phyloP scores from a whole-genome alignment of 1,140 invertebrate species.

The Calosoma granatense region DNA sequence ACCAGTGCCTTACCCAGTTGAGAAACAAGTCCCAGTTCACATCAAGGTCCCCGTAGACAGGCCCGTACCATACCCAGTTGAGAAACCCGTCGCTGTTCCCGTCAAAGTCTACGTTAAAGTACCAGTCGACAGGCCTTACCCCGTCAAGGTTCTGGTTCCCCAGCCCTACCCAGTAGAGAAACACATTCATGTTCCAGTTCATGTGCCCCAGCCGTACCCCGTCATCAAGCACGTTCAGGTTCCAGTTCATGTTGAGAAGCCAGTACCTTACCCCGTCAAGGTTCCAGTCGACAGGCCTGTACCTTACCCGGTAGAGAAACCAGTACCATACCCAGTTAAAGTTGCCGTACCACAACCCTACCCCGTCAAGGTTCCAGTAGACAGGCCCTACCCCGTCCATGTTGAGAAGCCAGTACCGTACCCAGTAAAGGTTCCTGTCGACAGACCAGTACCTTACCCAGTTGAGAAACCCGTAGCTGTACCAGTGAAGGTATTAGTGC shows the following conservation, averaged over 20 bases:
- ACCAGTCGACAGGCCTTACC: slow-evolving; percentile 49
- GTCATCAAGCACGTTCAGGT: slow-evolving; percentile 54
- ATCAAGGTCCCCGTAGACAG: slow-evolving; percentile 42
- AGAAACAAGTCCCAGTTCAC: slow-evolving; percentile 51
- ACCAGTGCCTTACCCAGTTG: slow-evolving; percentile 50
- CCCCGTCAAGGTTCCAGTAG: slow-evolving; percentile 44
- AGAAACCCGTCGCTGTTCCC: slow-evolving; percentile 54
- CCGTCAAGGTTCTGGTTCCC: slow-evolving; percentile 54
- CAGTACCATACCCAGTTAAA: slow-evolving; percentile 43
- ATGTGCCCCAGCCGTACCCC: slow-evolving; percentile 62
- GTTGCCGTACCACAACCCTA: slow-evolving; percentile 43
- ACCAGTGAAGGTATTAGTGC: slow-evolving; percentile 43
- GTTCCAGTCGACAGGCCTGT: slow-evolving; percentile 56
- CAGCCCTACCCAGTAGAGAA: slow-evolving; percentile 57
- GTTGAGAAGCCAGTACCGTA: slow-evolving; percentile 49
- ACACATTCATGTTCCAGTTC: slow-evolving; percentile 51
- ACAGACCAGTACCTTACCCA: slow-evolving; percentile 38
- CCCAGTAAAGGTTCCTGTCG: slow-evolving; percentile 36
- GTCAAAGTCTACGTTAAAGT: slow-evolving; percentile 58
- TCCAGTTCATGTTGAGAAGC: slow-evolving; percentile 53
- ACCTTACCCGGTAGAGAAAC: slow-evolving; percentile 48
- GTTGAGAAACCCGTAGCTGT: slow-evolving; percentile 37
- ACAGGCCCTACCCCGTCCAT: slow-evolving; percentile 47
- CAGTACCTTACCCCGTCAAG: slow-evolving; percentile 56
- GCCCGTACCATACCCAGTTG: slow-evolving; percentile 47